A percentile compares a stretch with the other conserved stretches of the same genome.
Evolutionary conservation across 2,113 vertebrate genomes (phyloP).

Genomic region (Haemorhous mexicanus): DNA sequence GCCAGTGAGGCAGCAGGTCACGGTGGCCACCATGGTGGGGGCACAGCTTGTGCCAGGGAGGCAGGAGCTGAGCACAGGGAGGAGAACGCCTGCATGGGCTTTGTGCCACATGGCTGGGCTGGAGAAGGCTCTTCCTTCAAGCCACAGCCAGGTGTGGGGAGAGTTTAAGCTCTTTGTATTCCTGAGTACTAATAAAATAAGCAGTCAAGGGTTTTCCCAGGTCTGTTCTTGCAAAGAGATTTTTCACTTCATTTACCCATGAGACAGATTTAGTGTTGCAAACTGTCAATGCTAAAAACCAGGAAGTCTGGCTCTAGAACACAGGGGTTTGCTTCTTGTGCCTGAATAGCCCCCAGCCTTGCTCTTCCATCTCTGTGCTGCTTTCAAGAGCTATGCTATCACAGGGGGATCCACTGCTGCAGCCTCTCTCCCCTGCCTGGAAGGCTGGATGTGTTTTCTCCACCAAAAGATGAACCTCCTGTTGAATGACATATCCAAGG

Average conservation of each 20-base stretch:
- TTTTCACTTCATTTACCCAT: not conserved
- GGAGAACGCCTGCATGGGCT: not conserved
- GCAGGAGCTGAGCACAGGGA: accelerated
- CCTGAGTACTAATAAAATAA: not conserved
- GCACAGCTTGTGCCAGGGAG: not conserved
- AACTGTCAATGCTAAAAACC: not conserved
- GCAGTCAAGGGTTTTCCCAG: not conserved
- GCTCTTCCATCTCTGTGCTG: accelerated
- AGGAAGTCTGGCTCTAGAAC: not conserved
- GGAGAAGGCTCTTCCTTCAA: not conserved
- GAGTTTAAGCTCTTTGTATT: not conserved
- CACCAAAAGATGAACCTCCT: not conserved
- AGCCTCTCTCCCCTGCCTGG: not conserved
- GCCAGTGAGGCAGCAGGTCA: not conserved
- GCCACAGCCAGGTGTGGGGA: not conserved
- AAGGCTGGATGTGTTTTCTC: not conserved
- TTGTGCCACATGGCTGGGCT: not conserved
- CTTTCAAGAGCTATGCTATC: accelerated
- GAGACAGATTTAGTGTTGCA: not conserved
- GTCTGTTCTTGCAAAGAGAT: not conserved
- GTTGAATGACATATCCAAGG: not conserved
- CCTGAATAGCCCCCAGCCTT: not conserved
- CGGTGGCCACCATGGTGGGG: accelerated
- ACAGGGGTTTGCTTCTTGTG: not conserved
- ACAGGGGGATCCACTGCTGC: not conserved